phyloP scores from a whole-genome alignment of 2,888 invertebrate genomes.

The Drosophila prolongata region DNA sequence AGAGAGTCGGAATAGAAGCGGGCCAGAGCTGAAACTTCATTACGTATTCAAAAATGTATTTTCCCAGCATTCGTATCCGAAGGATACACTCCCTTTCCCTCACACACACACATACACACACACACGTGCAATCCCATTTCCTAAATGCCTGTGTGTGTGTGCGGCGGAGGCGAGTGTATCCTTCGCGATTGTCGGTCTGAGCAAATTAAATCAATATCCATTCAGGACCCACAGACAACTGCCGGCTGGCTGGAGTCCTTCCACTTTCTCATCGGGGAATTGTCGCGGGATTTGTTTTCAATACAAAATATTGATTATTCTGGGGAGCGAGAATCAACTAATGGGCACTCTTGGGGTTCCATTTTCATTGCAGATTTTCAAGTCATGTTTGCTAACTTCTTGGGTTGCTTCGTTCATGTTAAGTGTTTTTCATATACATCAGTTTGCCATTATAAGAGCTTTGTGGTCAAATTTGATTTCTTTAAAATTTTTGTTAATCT shows the following conservation, averaged over 20 bases:
- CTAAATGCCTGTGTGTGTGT: constrained; percentile 16
- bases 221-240: constrained; percentile 43
- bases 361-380: neutral
- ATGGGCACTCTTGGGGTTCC: constrained; percentile 23
- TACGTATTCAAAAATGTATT: constrained; percentile 72
- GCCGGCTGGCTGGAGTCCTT: constrained; percentile 20
- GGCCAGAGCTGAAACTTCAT: constrained; percentile 55
- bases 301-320: constrained; percentile 44
- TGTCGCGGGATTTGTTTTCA: constrained; percentile 49
- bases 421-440: neutral
- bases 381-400: neutral
- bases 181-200: constrained; percentile 11
- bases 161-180: neutral
- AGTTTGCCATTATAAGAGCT: too few species aligned
- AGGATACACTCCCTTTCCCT: constrained; percentile 28
- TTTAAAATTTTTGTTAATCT: too few species aligned
- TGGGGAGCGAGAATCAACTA: constrained; percentile 37
- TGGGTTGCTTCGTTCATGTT: neutral
- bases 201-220: constrained; percentile 68
- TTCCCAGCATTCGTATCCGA: constrained; percentile 39
- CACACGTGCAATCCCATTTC: constrained; percentile 22
- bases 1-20: constrained; percentile 14
- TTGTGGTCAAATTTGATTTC: too few species aligned
- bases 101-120: constrained; percentile 1
- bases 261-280: constrained; percentile 39